Conservation (phyloP, 2,888 invertebrate species). For the Andrena fulva region DNA sequence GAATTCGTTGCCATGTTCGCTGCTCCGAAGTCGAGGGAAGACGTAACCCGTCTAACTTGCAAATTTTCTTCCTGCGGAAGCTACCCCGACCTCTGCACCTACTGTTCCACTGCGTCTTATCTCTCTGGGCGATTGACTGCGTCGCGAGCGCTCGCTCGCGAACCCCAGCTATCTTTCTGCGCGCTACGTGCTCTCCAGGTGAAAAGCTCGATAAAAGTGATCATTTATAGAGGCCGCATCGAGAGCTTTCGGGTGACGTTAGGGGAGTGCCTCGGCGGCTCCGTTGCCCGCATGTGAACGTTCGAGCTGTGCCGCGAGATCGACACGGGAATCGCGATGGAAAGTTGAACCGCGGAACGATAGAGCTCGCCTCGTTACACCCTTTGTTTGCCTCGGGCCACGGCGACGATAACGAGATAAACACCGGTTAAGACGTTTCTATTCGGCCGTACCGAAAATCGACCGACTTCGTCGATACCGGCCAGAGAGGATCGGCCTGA, state of each 20-base stretch:
- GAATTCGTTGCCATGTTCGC: not conserved
- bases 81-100: not conserved
- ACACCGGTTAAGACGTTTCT: conserved; percentile 36
- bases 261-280: conserved; percentile 15
- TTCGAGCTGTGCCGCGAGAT: conserved; percentile 15
- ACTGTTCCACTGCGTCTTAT: conserved; percentile 43
- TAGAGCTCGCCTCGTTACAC: conserved; percentile 73
- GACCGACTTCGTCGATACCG: not conserved
- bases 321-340: conserved; percentile 10
- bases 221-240: conserved; percentile 25
- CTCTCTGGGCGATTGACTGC: conserved; percentile 56
- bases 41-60: conserved; percentile 37
- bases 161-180: conserved; percentile 40
- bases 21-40: not conserved
- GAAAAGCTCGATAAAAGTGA: conserved; percentile 56
- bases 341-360: conserved; percentile 44
- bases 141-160: conserved; percentile 36
- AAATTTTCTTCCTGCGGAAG: conserved; percentile 44
- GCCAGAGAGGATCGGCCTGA: not conserved
- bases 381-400: conserved; percentile 68
- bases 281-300: conserved; percentile 8
- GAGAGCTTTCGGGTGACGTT: conserved; percentile 27
- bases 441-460: conserved; percentile 3
- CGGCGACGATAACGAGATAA: conserved; percentile 74
- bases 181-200: conserved; percentile 29